Conservation (phyloP, 2,888 invertebrate genomes). For the Teleogryllus oceanicus region DNA sequence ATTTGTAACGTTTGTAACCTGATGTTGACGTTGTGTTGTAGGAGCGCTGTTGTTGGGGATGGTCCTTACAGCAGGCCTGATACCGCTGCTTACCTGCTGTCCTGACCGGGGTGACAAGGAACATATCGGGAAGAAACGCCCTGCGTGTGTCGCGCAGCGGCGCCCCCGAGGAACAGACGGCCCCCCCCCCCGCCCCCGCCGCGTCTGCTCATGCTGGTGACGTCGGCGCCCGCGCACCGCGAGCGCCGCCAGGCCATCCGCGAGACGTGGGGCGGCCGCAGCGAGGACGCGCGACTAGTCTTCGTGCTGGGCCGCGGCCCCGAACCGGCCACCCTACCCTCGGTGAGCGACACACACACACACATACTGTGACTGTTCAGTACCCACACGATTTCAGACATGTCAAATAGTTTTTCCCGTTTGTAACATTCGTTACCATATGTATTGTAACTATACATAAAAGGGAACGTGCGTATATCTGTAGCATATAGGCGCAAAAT, state of each 20-base stretch:
- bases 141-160: background rate
- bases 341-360: background rate
- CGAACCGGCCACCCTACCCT: background rate
- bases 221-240: conserved; percentile 12
- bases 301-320: conserved; percentile 28
- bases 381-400: too few species aligned
- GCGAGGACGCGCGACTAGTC: background rate
- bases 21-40: background rate
- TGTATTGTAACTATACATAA: too few species aligned
- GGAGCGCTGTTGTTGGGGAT: background rate
- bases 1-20: background rate
- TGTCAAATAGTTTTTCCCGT: too few species aligned
- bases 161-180: conserved; percentile 6
- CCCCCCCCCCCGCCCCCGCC: background rate
- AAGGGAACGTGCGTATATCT: too few species aligned
- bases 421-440: too few species aligned
- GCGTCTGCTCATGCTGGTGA: conserved; percentile 26
- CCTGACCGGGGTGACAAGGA: too few species aligned
- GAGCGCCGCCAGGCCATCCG: conserved; percentile 24
- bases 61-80: background rate
- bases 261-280: conserved; percentile 26
- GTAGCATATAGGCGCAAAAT: too few species aligned
- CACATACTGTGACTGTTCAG: too few species aligned
- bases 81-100: background rate
- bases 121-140: background rate